Evolutionary conservation across 2,113 vertebrate genomes (phyloP).

Genomic region (Alexandromys fortis): DNA sequence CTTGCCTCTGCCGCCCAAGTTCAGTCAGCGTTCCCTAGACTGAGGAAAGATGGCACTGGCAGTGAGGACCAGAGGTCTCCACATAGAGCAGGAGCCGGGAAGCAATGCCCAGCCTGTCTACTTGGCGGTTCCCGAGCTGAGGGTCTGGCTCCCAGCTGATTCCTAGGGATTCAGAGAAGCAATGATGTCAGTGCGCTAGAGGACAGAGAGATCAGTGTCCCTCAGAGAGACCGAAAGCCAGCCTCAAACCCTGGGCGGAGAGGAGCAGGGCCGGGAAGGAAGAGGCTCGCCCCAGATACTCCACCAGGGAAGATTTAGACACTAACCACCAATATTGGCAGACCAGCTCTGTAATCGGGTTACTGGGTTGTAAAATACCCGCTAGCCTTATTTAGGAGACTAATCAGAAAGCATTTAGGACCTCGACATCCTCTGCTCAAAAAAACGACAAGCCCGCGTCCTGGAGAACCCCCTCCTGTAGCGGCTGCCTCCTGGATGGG

Average conservation of each 20-base stretch:
- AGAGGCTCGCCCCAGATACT: not conserved
- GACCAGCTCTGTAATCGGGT: not conserved
- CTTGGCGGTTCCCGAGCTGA: not conserved
- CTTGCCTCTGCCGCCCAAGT: not conserved
- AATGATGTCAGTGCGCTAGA: not conserved
- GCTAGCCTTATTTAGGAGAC: slow-evolving; percentile 36
- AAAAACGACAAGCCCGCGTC: not conserved
- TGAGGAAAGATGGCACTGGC: not conserved
- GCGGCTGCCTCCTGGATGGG: not conserved
- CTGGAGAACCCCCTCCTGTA: slow-evolving; percentile 10
- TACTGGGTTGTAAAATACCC: slow-evolving; percentile 49
- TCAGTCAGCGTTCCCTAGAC: not conserved
- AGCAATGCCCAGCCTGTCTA: not conserved
- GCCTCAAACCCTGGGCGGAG: not conserved
- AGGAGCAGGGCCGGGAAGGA: not conserved
- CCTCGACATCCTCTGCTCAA: not conserved
- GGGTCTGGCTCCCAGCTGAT: not conserved
- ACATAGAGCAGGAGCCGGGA: not conserved
- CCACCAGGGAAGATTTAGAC: not conserved
- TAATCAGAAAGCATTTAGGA: slow-evolving; percentile 61
- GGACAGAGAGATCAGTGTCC: not conserved
- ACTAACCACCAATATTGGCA: not conserved
- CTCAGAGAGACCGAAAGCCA: not conserved
- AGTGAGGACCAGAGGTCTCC: not conserved
- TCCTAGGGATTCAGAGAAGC: not conserved